phyloP scores from a whole-genome alignment of 2,888 invertebrate genomes.

The Limenitis camilla region DNA sequence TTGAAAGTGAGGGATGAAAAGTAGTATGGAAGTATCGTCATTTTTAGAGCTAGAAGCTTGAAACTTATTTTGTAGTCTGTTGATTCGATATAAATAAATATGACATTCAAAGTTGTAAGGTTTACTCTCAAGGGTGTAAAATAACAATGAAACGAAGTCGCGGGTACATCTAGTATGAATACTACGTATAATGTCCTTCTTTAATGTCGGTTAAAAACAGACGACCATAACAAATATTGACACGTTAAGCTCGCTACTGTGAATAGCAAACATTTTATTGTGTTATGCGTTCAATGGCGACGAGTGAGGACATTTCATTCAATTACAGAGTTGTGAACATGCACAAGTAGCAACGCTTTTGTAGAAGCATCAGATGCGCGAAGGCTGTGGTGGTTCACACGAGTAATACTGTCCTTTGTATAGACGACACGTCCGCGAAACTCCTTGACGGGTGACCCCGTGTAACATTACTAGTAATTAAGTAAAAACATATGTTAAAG shows the following conservation, averaged over 20 bases:
- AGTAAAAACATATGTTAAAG: no score
- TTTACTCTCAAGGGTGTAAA: no score
- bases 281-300: neutral
- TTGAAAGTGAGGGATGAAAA: no score
- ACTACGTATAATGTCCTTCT: no score
- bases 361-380: constrained; percentile 33
- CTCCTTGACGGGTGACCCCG: constrained; percentile 29
- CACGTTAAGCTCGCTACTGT: neutral
- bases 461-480: no score
- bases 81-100: no score
- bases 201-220: neutral
- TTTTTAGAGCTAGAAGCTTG: no score
- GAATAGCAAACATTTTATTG: neutral
- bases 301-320: constrained; percentile 1
- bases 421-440: constrained; percentile 30
- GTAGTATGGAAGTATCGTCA: no score
- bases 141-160: no score
- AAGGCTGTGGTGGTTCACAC: constrained; percentile 48
- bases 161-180: no score
- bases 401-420: constrained; percentile 47
- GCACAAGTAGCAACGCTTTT: constrained; percentile 16
- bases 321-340: neutral
- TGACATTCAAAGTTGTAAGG: no score
- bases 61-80: no score
- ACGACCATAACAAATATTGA: neutral